Evolutionary conservation across 1,140 invertebrate genomes (phyloP).

Genomic region (Sarcophaga bullata): DNA sequence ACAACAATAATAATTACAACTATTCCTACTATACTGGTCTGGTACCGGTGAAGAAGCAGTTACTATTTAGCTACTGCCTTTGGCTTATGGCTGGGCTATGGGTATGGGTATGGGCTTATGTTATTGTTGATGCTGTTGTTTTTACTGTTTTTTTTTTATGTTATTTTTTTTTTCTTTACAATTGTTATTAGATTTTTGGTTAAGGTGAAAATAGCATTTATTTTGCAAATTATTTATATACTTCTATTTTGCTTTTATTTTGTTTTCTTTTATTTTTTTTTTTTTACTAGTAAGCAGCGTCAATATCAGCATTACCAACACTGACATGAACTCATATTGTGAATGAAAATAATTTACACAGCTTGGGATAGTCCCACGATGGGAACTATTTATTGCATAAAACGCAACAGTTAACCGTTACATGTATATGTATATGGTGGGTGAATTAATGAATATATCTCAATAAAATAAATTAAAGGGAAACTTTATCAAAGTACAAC

Average conservation of each 20-base stretch:
- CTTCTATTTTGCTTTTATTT: background rate
- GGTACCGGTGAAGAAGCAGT: background rate
- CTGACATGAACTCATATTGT: background rate
- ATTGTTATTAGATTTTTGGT: constrained; percentile 37
- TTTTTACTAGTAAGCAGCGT: background rate
- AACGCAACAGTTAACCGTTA: constrained; percentile 34
- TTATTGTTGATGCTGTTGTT: background rate
- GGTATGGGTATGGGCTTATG: background rate
- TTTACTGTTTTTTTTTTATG: background rate
- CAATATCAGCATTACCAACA: constrained; percentile 25
- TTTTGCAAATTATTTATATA: constrained; percentile 36
- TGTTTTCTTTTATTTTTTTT: constrained; percentile 1
- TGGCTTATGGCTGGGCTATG: background rate
- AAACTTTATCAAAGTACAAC: too few species aligned
- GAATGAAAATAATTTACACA: constrained; percentile 18
- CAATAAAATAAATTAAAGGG: too few species aligned
- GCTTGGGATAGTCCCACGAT: constrained; percentile 37
- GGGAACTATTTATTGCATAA: constrained; percentile 34
- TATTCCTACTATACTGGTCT: background rate
- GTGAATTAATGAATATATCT: constrained; percentile 25
- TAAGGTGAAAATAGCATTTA: constrained; percentile 40
- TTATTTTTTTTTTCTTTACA: background rate
- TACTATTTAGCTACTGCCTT: constrained; percentile 23
- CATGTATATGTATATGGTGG: background rate
- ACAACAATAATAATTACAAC: too few species aligned